Evolutionary conservation across 2,888 invertebrate species (phyloP).

Genomic region (Acanthoscelides obtectus): DNA sequence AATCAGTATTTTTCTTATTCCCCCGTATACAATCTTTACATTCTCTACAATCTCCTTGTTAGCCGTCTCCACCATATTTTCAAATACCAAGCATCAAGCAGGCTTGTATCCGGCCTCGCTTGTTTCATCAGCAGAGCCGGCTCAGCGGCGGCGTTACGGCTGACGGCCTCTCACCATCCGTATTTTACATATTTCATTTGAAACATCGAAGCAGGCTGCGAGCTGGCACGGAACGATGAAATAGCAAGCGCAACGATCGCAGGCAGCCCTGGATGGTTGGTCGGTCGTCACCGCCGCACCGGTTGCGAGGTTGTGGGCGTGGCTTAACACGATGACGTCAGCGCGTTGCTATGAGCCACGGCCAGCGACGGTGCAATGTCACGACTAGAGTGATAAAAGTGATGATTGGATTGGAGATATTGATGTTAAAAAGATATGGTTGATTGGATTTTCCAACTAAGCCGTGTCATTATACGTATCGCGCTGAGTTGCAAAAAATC

Average conservation of each 20-base stretch:
- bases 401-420: no score
- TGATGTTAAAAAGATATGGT: no score
- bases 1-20: background rate
- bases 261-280: background rate
- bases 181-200: background rate
- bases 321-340: slow-evolving; percentile 19
- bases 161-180: background rate
- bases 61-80: background rate
- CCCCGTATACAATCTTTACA: background rate
- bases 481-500: no score
- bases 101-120: background rate
- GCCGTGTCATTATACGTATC: no score
- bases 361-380: background rate
- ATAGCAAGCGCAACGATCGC: background rate
- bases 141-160: background rate
- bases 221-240: background rate
- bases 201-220: background rate
- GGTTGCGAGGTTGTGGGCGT: slow-evolving; percentile 15
- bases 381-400: background rate
- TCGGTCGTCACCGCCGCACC: background rate
- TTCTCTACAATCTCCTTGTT: background rate
- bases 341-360: slow-evolving; percentile 15
- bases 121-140: background rate
- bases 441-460: no score
- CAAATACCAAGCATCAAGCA: background rate